A percentile compares a stretch with the other conserved stretches of the same genome.
Evolutionary conservation across 1,140 invertebrate species (phyloP).

Genomic region (Drosophila santomea): DNA sequence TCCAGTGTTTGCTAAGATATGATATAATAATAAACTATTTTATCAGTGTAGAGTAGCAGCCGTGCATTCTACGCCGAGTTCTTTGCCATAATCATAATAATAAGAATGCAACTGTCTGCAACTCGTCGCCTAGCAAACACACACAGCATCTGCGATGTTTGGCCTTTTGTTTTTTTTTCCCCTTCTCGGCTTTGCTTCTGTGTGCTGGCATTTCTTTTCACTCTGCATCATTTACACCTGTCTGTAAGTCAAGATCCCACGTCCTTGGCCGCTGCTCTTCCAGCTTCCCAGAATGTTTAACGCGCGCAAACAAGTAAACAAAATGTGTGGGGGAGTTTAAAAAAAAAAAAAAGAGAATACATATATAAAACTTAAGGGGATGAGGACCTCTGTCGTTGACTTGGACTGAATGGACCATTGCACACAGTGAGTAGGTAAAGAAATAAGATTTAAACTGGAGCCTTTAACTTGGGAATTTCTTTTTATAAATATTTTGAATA

Average conservation of each 20-base stretch:
- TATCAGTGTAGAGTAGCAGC: background rate
- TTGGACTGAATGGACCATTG: conserved; percentile 1
- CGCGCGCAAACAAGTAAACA: conserved; percentile 71
- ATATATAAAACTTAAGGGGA: background rate
- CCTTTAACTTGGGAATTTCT: background rate
- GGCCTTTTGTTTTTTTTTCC: conserved; percentile 24
- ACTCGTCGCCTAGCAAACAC: conserved; percentile 2
- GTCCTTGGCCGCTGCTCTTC: conserved; percentile 68
- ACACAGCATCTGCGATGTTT: conserved; percentile 19
- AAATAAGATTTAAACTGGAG: background rate
- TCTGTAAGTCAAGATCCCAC: conserved; percentile 63
- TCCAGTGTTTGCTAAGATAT: background rate
- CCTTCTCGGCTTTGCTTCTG: background rate
- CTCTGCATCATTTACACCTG: conserved; percentile 77
- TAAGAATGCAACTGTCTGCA: conserved; percentile 72
- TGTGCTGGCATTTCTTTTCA: conserved; percentile 58
- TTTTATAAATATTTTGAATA: background rate
- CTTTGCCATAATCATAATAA: conserved; percentile 64
- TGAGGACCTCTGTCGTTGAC: conserved; percentile 29
- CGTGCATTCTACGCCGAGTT: conserved; percentile 37
- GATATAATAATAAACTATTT: background rate
- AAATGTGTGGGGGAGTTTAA: conserved; percentile 20
- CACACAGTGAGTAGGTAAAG: background rate
- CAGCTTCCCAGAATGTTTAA: conserved; percentile 65
- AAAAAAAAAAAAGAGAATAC: background rate